Evolutionary conservation across 2,888 invertebrate species (phyloP).

Genomic region (Sepiola atlantica): DNA sequence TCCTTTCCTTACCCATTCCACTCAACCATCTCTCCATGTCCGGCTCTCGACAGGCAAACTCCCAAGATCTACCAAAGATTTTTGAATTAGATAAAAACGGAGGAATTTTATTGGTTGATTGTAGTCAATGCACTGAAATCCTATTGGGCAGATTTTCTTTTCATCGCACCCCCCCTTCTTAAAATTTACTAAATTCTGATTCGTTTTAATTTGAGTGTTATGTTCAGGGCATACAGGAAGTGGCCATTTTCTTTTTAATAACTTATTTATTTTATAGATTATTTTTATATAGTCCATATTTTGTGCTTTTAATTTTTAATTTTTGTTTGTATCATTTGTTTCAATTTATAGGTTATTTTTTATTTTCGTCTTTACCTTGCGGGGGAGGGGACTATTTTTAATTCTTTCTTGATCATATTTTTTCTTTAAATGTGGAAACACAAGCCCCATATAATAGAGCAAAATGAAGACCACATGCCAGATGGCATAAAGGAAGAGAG

Average conservation of each 20-base stretch:
- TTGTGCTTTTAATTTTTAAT: neutral
- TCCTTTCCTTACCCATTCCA: constrained; percentile 9
- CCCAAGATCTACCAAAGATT: constrained; percentile 21
- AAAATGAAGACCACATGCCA: constrained; percentile 3
- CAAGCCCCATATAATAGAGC: neutral
- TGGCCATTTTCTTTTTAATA: neutral
- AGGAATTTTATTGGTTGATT: neutral
- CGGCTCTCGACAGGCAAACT: neutral
- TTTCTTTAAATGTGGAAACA: neutral
- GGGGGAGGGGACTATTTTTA: neutral
- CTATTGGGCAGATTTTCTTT: neutral
- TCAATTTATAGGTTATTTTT: neutral
- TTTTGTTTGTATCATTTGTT: neutral
- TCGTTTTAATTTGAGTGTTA: neutral
- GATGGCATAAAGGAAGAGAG: neutral
- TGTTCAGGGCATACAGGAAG: constrained; percentile 4
- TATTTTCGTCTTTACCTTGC: neutral
- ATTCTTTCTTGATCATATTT: neutral
- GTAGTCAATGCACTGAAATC: neutral
- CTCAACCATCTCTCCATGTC: constrained; percentile 15
- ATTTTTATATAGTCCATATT: neutral
- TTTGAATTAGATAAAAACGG: neutral
- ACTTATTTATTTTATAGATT: neutral
- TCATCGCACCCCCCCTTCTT: too few relatives aligned
- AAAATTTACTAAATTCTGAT: neutral